phyloP scores from a whole-genome alignment of 2,797 vertebrate species.

The Fratercula arctica region DNA sequence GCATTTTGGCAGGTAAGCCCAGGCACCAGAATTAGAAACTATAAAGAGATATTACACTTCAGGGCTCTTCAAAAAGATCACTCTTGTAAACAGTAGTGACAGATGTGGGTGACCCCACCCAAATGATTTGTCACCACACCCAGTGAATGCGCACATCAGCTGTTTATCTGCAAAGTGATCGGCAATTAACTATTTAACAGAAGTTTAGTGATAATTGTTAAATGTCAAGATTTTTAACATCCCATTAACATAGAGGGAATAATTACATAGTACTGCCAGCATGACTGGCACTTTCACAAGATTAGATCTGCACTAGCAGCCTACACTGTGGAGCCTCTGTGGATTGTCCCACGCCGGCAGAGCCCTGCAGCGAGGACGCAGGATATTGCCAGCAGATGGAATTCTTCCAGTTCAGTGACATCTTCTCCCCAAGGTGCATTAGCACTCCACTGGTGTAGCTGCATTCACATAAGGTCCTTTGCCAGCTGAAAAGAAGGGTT shows the following conservation, averaged over 20 bases:
- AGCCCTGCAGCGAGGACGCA: not conserved
- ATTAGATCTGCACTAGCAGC: not conserved
- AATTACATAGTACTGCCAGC: not conserved
- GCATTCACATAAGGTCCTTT: not conserved
- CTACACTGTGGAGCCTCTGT: fast-evolving
- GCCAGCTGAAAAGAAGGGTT: not conserved
- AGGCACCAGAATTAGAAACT: not conserved
- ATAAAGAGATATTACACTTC: not conserved
- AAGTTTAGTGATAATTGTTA: not conserved
- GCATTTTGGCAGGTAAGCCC: not conserved
- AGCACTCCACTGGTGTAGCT: not conserved
- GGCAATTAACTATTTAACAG: conserved; percentile 7
- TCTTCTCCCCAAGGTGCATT: not conserved
- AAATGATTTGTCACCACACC: not conserved
- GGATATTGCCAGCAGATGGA: not conserved
- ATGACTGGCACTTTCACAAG: not conserved
- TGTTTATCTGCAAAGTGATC: not conserved
- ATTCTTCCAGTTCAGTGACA: conserved; percentile 26
- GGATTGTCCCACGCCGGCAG: not conserved
- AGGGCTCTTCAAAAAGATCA: not conserved
- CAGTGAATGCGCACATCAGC: not conserved
- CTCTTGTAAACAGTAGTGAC: not conserved
- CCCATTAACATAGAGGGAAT: not conserved
- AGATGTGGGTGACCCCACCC: not conserved
- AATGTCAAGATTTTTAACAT: conserved; percentile 13